Conservation (phyloP, 1,140 invertebrate species). For the Ips nitidus region DNA sequence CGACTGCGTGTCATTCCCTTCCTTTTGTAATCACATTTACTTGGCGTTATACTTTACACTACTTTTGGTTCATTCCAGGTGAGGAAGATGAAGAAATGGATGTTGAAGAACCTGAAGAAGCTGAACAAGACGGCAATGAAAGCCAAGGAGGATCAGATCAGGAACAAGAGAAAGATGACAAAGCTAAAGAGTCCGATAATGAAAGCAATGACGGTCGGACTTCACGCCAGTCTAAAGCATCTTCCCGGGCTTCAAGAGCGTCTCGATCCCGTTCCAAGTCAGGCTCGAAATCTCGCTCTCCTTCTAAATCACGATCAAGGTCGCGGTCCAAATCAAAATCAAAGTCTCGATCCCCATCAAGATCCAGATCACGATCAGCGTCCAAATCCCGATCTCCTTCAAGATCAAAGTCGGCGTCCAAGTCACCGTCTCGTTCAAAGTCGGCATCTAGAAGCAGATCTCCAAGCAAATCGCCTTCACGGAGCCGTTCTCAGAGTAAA, state of each 20-base stretch:
- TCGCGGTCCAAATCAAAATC: constrained; percentile 44
- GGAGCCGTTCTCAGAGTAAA: constrained; percentile 42
- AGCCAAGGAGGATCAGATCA: constrained; percentile 50
- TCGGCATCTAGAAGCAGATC: constrained; percentile 44
- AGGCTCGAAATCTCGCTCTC: constrained; percentile 42
- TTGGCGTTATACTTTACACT: too few relatives aligned
- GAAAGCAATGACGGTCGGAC: constrained; percentile 45
- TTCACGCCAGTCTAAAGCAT: constrained; percentile 31
- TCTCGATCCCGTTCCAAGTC: constrained; percentile 43
- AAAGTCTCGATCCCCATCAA: constrained; percentile 41
- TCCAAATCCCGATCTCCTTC: constrained; percentile 48
- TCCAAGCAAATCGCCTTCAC: constrained; percentile 34
- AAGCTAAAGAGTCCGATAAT: constrained; percentile 39
- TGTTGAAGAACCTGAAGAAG: constrained; percentile 58
- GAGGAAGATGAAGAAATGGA: constrained; percentile 75
- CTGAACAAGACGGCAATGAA: constrained; percentile 64
- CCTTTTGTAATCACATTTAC: too few relatives aligned
- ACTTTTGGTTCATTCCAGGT: constrained; percentile 47
- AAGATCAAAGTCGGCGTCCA: constrained; percentile 48
- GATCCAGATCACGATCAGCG: constrained; percentile 46
- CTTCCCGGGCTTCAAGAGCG: constrained; percentile 40
- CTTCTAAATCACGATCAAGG: constrained; percentile 38
- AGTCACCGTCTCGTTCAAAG: constrained; percentile 46
- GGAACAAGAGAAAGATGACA: constrained; percentile 52
- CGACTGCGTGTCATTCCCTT: too few relatives aligned